phyloP scores from a whole-genome alignment of 1,140 invertebrate species.

The Bombus impatiens region DNA sequence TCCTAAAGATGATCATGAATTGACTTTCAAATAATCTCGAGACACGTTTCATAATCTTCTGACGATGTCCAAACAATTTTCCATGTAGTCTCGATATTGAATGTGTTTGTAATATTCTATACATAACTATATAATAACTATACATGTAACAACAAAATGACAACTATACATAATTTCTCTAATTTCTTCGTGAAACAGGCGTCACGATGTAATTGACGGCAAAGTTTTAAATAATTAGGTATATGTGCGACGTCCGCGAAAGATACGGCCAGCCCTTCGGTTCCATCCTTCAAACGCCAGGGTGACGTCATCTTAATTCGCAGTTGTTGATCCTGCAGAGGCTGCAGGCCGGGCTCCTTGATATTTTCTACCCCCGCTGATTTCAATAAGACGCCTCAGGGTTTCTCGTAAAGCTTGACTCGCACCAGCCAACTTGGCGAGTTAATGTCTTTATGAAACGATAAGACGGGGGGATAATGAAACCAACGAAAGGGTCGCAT shows the following conservation, averaged over 20 bases:
- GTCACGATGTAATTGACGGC: too few species aligned
- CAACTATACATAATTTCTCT: too few species aligned
- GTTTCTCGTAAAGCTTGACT: constrained; percentile 57
- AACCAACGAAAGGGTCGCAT: constrained; percentile 60
- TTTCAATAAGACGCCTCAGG: constrained; percentile 63
- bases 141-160: too few species aligned
- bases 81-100: too few species aligned
- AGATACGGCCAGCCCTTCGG: background rate
- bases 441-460: constrained; percentile 68
- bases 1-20: too few species aligned
- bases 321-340: constrained; percentile 39
- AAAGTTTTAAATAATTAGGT: too few species aligned
- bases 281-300: constrained; percentile 10
- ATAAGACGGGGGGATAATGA: constrained; percentile 62
- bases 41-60: too few species aligned
- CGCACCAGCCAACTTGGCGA: constrained; percentile 49
- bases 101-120: too few species aligned
- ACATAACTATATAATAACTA: too few species aligned
- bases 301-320: constrained; percentile 49
- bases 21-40: too few species aligned
- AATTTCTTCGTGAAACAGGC: too few species aligned
- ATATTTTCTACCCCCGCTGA: constrained; percentile 56
- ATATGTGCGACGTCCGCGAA: background rate
- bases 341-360: constrained; percentile 36
- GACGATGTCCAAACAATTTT: too few species aligned